Evolutionary conservation across 2,797 vertebrate species (phyloP).

Genomic region (Mustela erminea): DNA sequence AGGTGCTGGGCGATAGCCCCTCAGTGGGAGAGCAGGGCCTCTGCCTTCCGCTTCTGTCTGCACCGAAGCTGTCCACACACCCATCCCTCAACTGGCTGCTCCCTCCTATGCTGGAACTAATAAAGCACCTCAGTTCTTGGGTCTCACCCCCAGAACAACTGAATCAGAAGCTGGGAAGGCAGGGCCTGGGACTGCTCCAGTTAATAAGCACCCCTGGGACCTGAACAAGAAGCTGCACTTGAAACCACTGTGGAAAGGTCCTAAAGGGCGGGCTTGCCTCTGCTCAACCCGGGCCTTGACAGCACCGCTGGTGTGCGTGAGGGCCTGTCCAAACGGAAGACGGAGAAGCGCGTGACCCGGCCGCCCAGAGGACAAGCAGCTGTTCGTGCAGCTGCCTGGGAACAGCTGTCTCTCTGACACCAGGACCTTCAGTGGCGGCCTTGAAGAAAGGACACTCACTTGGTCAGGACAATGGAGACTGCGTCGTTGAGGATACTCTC

Average conservation of each 20-base stretch:
- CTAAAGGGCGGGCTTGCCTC: neutral
- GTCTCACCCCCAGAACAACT: neutral
- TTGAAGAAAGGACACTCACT: slow-evolving; percentile 90
- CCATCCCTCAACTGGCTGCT: neutral
- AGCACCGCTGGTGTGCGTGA: neutral
- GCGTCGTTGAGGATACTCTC: slow-evolving; percentile 99
- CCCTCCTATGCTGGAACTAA: neutral
- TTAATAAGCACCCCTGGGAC: neutral
- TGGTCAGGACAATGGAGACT: slow-evolving; percentile 98
- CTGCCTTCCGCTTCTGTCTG: neutral
- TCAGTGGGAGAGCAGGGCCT: neutral
- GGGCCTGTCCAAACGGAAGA: neutral
- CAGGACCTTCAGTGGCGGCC: neutral
- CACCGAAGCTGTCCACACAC: neutral
- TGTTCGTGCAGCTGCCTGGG: neutral
- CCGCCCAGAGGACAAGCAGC: neutral
- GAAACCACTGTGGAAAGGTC: neutral
- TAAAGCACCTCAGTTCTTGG: neutral
- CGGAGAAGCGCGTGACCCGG: rapidly evolving
- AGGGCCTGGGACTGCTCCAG: neutral
- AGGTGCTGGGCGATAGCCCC: rapidly evolving
- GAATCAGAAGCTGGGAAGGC: neutral
- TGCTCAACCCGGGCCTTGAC: neutral
- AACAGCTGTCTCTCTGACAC: neutral
- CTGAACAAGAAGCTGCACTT: neutral